These are phyloP conservation scores for Drosophila takahashii DNA, from an alignment of 1,140 invertebrate species.

Conservation along the genomic window DNA sequence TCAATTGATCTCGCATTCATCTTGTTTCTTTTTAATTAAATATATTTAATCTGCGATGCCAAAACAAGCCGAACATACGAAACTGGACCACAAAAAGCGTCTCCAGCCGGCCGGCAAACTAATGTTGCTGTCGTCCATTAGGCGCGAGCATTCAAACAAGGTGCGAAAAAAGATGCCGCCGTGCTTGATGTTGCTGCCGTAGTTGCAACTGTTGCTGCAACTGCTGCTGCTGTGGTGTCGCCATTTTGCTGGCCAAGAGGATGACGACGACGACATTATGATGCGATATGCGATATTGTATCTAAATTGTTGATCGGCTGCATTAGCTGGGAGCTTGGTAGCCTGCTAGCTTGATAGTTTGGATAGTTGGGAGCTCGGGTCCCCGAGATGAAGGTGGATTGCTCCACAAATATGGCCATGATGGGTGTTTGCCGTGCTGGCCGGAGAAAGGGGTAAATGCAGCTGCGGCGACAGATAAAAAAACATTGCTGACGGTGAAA, in stretches of 20 bases:
- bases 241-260: slow-evolving; percentile 44
- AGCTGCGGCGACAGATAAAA: slow-evolving; percentile 64
- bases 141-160: slow-evolving; percentile 79
- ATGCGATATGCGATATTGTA: slow-evolving; percentile 83
- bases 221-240: slow-evolving; percentile 28
- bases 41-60: slow-evolving; percentile 55
- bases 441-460: slow-evolving; percentile 70
- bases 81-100: slow-evolving; percentile 51
- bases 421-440: slow-evolving; percentile 59
- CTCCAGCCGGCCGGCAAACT: slow-evolving; percentile 54
- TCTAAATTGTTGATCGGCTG: slow-evolving; percentile 83
- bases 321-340: slow-evolving; percentile 48
- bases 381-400: slow-evolving; percentile 42
- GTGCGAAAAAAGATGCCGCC: slow-evolving; percentile 83
- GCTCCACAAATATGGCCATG: slow-evolving; percentile 75
- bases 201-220: slow-evolving; percentile 9
- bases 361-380: neutral
- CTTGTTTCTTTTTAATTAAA: slow-evolving; percentile 69
- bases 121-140: slow-evolving; percentile 81
- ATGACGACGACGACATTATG: slow-evolving; percentile 69
- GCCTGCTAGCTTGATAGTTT: neutral
- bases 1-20: slow-evolving; percentile 22
- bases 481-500: slow-evolving; percentile 72
- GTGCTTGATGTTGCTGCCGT: slow-evolving; percentile 55
- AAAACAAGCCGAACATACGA: slow-evolving; percentile 40